Conservation (phyloP, 2,113 vertebrate species). For the Tinamus guttatus region DNA sequence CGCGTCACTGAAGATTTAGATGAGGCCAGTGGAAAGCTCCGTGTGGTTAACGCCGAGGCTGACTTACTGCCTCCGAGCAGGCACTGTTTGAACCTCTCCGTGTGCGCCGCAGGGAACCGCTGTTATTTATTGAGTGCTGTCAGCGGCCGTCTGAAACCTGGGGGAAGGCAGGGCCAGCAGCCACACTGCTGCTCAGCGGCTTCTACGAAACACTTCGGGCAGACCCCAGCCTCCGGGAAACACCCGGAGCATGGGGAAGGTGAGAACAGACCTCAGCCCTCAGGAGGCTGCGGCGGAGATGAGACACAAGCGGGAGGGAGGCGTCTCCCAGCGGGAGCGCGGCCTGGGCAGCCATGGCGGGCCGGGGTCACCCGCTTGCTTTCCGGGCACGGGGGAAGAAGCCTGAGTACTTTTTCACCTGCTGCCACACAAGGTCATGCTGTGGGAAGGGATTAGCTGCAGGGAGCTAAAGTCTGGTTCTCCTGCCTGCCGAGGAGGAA, state of each 20-base stretch:
- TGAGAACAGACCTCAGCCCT: slow-evolving; percentile 11
- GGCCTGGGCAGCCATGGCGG: background rate
- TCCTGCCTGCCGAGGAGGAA: background rate
- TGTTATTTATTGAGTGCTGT: background rate
- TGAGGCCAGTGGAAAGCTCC: background rate
- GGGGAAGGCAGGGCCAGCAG: background rate
- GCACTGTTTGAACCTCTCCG: background rate
- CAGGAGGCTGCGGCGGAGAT: background rate
- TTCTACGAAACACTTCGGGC: background rate
- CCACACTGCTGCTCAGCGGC: background rate
- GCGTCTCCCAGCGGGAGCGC: background rate
- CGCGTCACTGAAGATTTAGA: background rate
- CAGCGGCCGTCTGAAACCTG: background rate
- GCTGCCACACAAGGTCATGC: background rate
- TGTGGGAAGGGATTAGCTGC: background rate
- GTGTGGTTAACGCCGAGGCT: background rate
- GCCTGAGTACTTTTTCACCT: background rate
- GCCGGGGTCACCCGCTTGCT: background rate
- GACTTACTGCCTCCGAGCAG: background rate
- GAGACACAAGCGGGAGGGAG: slow-evolving; percentile 10
- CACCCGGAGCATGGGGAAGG: background rate
- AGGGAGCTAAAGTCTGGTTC: background rate
- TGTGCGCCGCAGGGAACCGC: background rate
- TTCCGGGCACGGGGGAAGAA: background rate
- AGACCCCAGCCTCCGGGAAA: background rate